Conservation (phyloP, 2,113 vertebrate genomes). For the Ammodytes dubius region DNA sequence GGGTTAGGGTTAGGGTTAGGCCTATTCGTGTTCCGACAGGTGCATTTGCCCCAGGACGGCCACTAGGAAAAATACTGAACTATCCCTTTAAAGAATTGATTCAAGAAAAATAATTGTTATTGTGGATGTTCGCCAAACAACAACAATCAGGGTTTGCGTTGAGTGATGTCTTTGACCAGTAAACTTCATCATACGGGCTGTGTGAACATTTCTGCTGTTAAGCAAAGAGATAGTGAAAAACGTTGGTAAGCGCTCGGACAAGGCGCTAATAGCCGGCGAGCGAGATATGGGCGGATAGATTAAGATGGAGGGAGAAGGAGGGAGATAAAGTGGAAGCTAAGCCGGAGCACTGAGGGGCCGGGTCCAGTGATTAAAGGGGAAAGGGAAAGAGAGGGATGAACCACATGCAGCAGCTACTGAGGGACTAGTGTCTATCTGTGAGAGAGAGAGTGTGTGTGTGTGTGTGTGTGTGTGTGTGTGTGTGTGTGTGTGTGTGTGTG, state of each 20-base stretch:
- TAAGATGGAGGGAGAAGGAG: constrained; percentile 8
- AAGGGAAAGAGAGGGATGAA: constrained; percentile 62
- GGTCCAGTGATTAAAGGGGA: constrained; percentile 61
- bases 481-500: too few relatives aligned
- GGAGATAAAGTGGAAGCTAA: constrained; percentile 53
- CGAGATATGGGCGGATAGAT: constrained; percentile 31
- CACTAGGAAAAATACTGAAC: neutral
- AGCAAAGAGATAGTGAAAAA: constrained; percentile 54
- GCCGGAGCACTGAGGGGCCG: constrained; percentile 47
- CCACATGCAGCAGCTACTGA: constrained; percentile 65
- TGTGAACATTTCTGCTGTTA: constrained; percentile 33
- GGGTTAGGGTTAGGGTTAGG: too few relatives aligned
- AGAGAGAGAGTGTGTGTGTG: too few relatives aligned
- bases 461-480: too few relatives aligned
- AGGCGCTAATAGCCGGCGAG: constrained; percentile 40
- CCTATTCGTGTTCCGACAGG: too few relatives aligned
- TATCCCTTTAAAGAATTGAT: neutral
- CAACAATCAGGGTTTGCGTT: neutral
- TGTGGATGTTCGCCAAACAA: neutral
- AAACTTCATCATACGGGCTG: neutral
- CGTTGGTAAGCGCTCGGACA: constrained; percentile 44
- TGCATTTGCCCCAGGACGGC: too few relatives aligned
- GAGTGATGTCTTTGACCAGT: constrained; percentile 21
- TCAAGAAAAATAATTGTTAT: neutral
- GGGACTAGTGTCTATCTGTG: constrained; percentile 76